Evolutionary conservation across 1,140 invertebrate species (phyloP).

Genomic region (Eupeodes corollae): DNA sequence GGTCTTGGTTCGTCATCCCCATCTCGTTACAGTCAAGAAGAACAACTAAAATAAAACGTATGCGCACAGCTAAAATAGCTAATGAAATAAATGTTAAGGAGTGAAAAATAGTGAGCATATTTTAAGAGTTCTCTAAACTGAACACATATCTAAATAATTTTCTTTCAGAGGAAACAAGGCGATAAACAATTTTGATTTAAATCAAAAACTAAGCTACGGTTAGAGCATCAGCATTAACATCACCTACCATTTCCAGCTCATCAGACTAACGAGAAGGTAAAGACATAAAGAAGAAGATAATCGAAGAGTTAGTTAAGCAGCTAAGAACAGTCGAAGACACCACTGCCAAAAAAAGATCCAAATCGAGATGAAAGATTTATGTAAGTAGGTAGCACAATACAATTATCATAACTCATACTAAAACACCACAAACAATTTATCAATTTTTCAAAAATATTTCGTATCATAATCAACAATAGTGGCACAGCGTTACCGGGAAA

Average conservation of each 20-base stretch:
- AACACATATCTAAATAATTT: not conserved
- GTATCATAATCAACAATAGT: no score
- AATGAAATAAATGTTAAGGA: constrained; percentile 43
- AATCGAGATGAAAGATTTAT: constrained; percentile 37
- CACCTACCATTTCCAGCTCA: constrained; percentile 27
- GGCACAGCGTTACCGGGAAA: no score
- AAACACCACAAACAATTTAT: no score
- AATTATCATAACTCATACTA: no score
- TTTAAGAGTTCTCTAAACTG: not conserved
- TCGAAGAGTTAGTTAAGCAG: constrained; percentile 92
- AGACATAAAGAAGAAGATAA: constrained; percentile 62
- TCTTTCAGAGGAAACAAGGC: constrained; percentile 32
- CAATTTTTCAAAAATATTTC: no score
- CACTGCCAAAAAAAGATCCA: constrained; percentile 90
- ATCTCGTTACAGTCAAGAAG: constrained; percentile 35
- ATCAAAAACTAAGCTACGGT: constrained; percentile 39
- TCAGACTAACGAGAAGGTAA: constrained; percentile 38
- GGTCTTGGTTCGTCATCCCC: constrained; percentile 39
- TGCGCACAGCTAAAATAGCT: constrained; percentile 24
- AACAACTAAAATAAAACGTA: constrained; percentile 31
- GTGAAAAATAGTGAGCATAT: constrained; percentile 34
- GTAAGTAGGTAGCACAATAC: no score
- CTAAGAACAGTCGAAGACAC: constrained; percentile 97
- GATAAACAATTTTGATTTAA: constrained; percentile 36
- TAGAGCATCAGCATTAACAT: constrained; percentile 40